Evolutionary conservation across 2,113 vertebrate species (phyloP).

Genomic region (Notarius lentiginosus): DNA sequence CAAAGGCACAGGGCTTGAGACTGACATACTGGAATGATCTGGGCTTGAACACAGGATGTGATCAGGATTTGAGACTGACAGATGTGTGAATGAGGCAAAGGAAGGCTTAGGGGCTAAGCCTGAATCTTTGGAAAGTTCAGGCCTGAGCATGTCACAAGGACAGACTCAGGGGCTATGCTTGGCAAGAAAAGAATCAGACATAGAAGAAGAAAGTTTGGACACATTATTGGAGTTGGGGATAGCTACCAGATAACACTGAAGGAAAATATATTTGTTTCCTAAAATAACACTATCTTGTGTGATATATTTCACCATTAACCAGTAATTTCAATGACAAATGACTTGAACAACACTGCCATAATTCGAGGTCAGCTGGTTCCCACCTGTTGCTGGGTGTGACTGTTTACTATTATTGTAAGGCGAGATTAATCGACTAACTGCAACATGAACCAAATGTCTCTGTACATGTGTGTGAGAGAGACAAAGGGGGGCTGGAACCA

Average conservation of each 20-base stretch:
- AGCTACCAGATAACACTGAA: not conserved
- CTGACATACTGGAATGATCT: not conserved
- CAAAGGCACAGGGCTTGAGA: not conserved
- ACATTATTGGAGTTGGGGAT: not conserved
- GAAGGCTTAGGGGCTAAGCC: not conserved
- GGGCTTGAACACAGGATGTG: slow-evolving; percentile 1
- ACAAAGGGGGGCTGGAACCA: not conserved
- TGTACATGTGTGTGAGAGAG: not conserved
- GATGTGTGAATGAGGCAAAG: not conserved
- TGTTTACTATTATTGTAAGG: not conserved
- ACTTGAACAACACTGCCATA: not conserved
- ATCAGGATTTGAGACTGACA: slow-evolving; percentile 5
- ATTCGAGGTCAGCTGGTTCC: not conserved
- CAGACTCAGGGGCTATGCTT: not conserved
- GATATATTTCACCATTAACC: not conserved
- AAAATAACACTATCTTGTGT: not conserved
- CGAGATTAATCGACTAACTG: not conserved
- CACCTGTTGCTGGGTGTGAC: slow-evolving; percentile 8
- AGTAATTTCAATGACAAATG: not conserved
- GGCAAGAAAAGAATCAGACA: not conserved
- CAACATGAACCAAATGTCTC: not conserved
- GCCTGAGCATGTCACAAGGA: slow-evolving; percentile 5
- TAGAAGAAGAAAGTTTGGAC: not conserved
- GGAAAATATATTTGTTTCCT: not conserved
- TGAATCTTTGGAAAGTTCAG: not conserved